phyloP scores from a whole-genome alignment of 2,797 vertebrate genomes.

The Myoxocephalus aenaeus region DNA sequence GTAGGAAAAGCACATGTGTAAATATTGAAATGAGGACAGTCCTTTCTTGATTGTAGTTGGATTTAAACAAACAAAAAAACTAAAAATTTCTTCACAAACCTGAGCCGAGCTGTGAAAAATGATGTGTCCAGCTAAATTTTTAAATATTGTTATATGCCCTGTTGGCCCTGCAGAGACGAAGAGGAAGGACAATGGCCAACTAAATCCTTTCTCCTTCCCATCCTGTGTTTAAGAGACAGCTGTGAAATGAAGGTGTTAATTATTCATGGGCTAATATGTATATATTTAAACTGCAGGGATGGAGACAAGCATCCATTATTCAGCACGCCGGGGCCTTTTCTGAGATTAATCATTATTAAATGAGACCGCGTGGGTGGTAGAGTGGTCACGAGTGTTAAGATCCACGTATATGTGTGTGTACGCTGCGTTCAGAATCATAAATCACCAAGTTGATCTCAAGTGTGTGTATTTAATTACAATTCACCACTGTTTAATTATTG shows the following conservation, averaged over 20 bases:
- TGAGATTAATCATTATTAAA: constrained; percentile 73
- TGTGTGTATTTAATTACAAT: constrained; percentile 34
- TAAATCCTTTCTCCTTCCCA: background rate
- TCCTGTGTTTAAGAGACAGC: constrained; percentile 44
- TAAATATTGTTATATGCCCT: background rate
- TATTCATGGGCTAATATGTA: constrained; percentile 68
- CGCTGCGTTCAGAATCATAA: constrained; percentile 17
- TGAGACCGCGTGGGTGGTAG: constrained; percentile 41
- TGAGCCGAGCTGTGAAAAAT: background rate
- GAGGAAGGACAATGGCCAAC: background rate
- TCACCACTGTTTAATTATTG: constrained; percentile 44
- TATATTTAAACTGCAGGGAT: constrained; percentile 74
- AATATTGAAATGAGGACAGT: background rate
- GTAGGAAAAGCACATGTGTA: background rate
- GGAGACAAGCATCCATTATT: constrained; percentile 71
- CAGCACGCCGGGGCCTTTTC: constrained; percentile 38
- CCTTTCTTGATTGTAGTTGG: background rate
- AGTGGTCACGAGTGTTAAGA: constrained; percentile 38
- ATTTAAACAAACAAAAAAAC: background rate
- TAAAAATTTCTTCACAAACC: background rate
- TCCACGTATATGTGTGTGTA: constrained; percentile 8
- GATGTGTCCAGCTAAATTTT: background rate
- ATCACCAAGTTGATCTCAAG: constrained; percentile 43
- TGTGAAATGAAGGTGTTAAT: constrained; percentile 66
- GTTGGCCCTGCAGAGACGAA: background rate